Percentiles rank a stretch among this genome's conserved stretches.
Evolutionary conservation across 2,113 vertebrate genomes (phyloP).

Genomic region (Plestiodon gilberti): DNA sequence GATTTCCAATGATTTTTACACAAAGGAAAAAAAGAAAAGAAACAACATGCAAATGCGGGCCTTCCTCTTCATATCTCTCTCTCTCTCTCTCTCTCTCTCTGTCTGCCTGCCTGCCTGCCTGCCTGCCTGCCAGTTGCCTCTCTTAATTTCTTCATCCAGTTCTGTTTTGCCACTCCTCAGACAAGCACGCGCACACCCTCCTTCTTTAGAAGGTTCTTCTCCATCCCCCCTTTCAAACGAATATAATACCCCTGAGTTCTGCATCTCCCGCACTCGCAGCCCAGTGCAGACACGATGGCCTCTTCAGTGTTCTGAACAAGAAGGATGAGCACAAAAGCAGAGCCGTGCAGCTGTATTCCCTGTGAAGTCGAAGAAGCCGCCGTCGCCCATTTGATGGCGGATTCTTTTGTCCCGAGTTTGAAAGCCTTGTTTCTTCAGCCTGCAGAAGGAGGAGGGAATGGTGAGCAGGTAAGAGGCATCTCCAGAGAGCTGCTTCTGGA

Average conservation of each 20-base stretch:
- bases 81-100: not conserved
- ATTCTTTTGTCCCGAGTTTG: not conserved
- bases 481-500: not conserved
- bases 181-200: no score
- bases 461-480: not conserved
- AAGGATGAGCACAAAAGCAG: no score
- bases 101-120: no score
- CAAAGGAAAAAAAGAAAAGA: not conserved
- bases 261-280: not conserved
- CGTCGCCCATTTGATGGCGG: not conserved
- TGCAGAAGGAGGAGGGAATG: not conserved
- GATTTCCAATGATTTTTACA: conserved; percentile 56
- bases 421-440: not conserved
- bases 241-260: conserved; percentile 38
- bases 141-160: no score
- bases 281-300: not conserved
- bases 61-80: conserved; percentile 31
- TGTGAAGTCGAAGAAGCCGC: not conserved
- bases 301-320: not conserved
- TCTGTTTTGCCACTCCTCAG: no score
- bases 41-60: conserved; percentile 32
- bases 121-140: no score
- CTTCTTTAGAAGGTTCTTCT: not conserved
- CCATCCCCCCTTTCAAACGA: conserved; percentile 46
- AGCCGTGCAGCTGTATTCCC: not conserved